These are phyloP conservation scores for Reticulitermes lucifugus DNA, from an alignment of 2,888 invertebrate species.

Conservation along the genomic window DNA sequence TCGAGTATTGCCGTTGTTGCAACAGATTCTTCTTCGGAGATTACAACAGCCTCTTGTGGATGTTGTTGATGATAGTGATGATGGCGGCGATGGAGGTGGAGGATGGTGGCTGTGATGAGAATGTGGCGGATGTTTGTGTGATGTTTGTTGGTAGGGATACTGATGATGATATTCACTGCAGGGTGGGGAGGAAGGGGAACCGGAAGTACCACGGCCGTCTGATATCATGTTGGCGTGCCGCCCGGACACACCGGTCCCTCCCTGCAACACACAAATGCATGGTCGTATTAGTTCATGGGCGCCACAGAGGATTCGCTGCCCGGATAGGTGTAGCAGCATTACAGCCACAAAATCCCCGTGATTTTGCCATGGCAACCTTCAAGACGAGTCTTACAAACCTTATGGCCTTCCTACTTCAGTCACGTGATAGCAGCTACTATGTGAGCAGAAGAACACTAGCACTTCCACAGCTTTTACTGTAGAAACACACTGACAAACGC, in stretches of 20 bases:
- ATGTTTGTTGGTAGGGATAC: slow-evolving; percentile 21
- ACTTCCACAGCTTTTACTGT: no score
- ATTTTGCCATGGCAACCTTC: no score
- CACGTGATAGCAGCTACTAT: no score
- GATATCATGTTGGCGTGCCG: slow-evolving; percentile 32
- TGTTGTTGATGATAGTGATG: slow-evolving; percentile 39
- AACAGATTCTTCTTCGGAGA: slow-evolving; percentile 21
- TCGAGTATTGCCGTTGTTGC: background rate
- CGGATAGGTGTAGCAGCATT: no score
- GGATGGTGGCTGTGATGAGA: slow-evolving; percentile 27
- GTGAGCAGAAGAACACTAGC: no score
- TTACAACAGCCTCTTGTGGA: slow-evolving; percentile 41
- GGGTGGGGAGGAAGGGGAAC: slow-evolving; percentile 24
- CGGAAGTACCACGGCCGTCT: slow-evolving; percentile 37
- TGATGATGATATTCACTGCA: slow-evolving; percentile 35
- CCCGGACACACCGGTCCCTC: background rate
- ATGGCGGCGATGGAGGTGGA: slow-evolving; percentile 44
- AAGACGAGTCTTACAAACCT: no score
- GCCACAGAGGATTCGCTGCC: no score
- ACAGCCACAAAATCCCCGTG: no score
- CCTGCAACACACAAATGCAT: background rate
- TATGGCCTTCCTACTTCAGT: no score
- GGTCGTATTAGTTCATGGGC: no score
- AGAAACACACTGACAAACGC: no score
- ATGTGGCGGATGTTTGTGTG: slow-evolving; percentile 4